These are phyloP conservation scores for Drosophila kambysellisi DNA, from an alignment of 2,888 invertebrate species.

Conservation along the genomic window DNA sequence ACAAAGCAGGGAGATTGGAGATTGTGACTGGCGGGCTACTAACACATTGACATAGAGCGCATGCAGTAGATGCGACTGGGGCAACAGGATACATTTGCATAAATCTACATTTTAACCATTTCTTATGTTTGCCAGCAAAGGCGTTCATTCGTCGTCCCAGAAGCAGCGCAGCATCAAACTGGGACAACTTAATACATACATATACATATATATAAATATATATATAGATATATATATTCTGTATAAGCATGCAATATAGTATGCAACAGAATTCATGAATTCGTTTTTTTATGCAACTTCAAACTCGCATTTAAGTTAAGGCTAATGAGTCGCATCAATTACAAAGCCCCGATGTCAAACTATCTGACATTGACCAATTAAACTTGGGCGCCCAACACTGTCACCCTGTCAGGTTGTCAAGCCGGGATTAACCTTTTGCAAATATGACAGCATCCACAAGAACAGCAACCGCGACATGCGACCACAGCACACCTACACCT, in stretches of 20 bases:
- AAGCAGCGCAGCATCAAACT: conserved; percentile 12
- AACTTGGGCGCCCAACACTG: conserved; percentile 41
- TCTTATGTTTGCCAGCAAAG: conserved; percentile 35
- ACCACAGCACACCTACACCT: conserved; percentile 46
- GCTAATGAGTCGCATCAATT: conserved; percentile 57
- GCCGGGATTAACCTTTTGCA: conserved; percentile 63
- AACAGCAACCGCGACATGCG: conserved; percentile 45
- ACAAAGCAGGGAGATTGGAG: not conserved
- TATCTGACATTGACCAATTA: conserved; percentile 73
- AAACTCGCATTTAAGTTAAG: conserved; percentile 11
- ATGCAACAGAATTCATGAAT: conserved; percentile 10
- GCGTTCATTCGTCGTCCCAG: not conserved
- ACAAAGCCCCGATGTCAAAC: conserved; percentile 61
- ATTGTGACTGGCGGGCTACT: conserved; percentile 23
- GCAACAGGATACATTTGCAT: conserved; percentile 70
- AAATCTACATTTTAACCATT: conserved; percentile 75
- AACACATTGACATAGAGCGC: conserved; percentile 51
- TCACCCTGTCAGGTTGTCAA: conserved; percentile 58
- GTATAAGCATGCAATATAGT: conserved; percentile 2
- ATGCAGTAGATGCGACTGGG: conserved; percentile 24
- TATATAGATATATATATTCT: not conserved
- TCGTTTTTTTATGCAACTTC: conserved; percentile 2
- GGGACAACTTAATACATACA: conserved; percentile 15
- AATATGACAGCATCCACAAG: conserved; percentile 57
- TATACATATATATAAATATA: not conserved